phyloP scores from a whole-genome alignment of 1,140 invertebrate genomes.

The Ostrea edulis region DNA sequence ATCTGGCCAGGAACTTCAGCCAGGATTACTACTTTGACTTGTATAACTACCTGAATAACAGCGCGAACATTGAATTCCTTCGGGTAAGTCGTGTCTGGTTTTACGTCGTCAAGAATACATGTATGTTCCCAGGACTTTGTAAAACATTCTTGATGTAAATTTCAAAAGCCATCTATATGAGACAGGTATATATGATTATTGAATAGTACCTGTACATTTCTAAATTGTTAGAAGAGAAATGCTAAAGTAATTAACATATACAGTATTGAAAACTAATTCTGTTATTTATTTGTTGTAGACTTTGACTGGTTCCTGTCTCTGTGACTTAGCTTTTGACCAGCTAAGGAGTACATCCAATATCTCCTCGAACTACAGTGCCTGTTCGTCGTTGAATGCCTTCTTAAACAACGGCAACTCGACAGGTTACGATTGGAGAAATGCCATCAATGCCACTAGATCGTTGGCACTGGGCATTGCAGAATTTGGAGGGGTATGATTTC shows the following conservation, averaged over 20 bases:
- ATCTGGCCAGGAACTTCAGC: slow-evolving; percentile 69
- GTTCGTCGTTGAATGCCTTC: slow-evolving; percentile 37
- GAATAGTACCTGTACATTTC: not conserved
- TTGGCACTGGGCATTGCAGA: not conserved
- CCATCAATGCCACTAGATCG: slow-evolving; percentile 1
- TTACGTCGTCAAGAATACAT: not conserved
- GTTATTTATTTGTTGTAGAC: slow-evolving; percentile 38
- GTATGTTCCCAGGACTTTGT: not conserved
- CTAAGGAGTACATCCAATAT: not conserved
- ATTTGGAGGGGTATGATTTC: slow-evolving; percentile 10
- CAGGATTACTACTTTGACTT: slow-evolving; percentile 68
- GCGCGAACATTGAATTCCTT: slow-evolving; percentile 59
- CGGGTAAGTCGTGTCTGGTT: slow-evolving; percentile 53
- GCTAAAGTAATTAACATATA: not conserved
- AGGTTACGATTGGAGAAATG: slow-evolving; percentile 44
- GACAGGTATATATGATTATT: not conserved
- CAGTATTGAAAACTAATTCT: not conserved
- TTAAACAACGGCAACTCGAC: slow-evolving; percentile 17
- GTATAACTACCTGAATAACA: slow-evolving; percentile 65
- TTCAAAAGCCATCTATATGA: not conserved
- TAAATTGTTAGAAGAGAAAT: not conserved
- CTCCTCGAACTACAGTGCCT: slow-evolving; percentile 35
- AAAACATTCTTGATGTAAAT: not conserved
- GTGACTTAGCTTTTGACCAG: slow-evolving; percentile 44
- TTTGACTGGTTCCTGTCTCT: slow-evolving; percentile 50